These are phyloP conservation scores for Omphaloscelis lunosa DNA, from an alignment of 2,888 invertebrate genomes.

Conservation along the genomic window DNA sequence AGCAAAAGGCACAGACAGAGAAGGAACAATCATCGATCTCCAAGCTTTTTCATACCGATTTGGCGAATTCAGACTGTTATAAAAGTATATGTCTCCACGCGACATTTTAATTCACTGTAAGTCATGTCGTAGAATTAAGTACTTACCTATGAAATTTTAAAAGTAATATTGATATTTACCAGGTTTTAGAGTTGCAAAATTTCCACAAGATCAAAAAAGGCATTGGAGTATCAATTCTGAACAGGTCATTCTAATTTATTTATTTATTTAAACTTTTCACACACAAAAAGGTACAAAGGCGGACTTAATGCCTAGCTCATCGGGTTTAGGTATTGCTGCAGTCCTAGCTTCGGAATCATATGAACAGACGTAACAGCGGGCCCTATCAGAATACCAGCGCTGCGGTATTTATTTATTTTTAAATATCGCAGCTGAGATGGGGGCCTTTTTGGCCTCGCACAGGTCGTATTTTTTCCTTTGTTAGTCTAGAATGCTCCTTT, in stretches of 20 bases:
- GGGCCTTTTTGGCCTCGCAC: too few species aligned
- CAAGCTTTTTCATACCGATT: background rate
- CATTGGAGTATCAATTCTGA: conserved; percentile 13
- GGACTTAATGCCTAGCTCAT: too few species aligned
- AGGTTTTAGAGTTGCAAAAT: too few species aligned
- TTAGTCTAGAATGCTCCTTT: too few species aligned
- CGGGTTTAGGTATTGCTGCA: background rate
- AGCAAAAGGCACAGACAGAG: background rate
- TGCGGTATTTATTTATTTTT: too few species aligned
- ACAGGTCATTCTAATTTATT: conserved; percentile 12
- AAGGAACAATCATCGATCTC: background rate
- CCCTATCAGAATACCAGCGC: too few species aligned
- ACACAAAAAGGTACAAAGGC: too few species aligned
- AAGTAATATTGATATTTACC: background rate
- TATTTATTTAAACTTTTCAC: too few species aligned
- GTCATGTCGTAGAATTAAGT: background rate
- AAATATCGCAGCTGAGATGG: too few species aligned
- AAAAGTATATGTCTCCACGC: too few species aligned
- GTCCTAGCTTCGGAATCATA: conserved; percentile 16
- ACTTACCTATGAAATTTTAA: background rate
- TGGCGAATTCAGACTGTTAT: background rate
- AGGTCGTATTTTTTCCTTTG: too few species aligned
- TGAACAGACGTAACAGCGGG: too few species aligned
- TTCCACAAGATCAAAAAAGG: background rate
- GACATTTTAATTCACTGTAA: background rate